These are phyloP conservation scores for Istiophorus platypterus DNA, from an alignment of 2,113 vertebrate genomes.

Conservation along the genomic window DNA sequence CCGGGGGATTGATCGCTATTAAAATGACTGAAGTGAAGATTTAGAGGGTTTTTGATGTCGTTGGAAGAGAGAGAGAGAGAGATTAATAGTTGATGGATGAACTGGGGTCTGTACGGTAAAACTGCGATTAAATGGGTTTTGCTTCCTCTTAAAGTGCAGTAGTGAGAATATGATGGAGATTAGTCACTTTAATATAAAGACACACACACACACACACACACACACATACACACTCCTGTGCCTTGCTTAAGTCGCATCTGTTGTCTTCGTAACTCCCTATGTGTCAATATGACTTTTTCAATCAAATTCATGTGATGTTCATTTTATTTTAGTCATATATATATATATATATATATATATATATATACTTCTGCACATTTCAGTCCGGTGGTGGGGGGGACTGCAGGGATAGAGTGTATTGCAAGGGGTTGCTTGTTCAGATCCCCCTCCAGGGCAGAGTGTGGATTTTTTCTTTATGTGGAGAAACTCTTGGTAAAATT, in stretches of 20 bases:
- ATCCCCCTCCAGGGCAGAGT: no score
- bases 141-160: background rate
- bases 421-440: constrained; percentile 8
- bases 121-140: background rate
- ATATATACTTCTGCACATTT: no score
- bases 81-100: constrained; percentile 14
- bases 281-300: no score
- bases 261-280: no score
- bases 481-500: no score
- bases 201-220: constrained; percentile 2
- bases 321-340: no score
- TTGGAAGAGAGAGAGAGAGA: background rate
- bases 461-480: no score
- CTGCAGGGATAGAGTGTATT: constrained; percentile 5
- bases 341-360: no score
- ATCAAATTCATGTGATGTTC: no score
- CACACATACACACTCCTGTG: background rate
- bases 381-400: no score
- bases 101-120: background rate
- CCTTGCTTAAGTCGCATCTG: no score
- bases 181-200: background rate
- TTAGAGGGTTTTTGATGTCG: background rate
- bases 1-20: background rate
- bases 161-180: background rate
- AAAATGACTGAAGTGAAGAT: constrained; percentile 12